Base-by-base conservation (phyloP, 1,140 invertebrate genomes). In the Drosophila elegans region DNA sequence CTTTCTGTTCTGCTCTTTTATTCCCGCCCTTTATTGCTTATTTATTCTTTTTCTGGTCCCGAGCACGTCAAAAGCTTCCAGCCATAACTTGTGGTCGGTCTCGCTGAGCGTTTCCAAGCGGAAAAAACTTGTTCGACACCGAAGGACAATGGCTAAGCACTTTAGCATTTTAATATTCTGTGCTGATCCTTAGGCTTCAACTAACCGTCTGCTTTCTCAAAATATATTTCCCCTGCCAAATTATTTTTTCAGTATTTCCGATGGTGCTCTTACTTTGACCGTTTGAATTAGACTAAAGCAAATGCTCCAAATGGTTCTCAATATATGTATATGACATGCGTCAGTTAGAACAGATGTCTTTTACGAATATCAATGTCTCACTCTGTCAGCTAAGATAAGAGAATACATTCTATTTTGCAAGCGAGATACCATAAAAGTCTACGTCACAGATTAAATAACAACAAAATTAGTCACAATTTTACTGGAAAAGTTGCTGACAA, bases 1-100 rank as follows among this genome's bases (percentile, higher is more conserved):
- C 63, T 45, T 78, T 59, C 59, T 74, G 78, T 56, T 78, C 60
- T 59, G 71, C 39, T 49, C 55, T 53, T 38, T 34, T 38, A 29
- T 55, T 16, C 27, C 27, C 38, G 59, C 12, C 38, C 21, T 39
- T 32, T 44, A 32, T 74, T 41, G 46, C 32, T 52, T 63, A 49
- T 53, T 53, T 62, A 9, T 51, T 36, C 12, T 29, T 46, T 49
- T 51, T 62, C 44, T 62, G 32, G 46, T 48, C 25, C 11, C 42
- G 12, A 32, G 41, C 75, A 34, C 59, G 56, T 71, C 12, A 52
- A 36, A 57, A 49, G 49, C 75, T 74, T 21, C 41, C 56, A 74
- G 59, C 60, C 60, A 46, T 54, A 66, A 53, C 57, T 44, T 69
- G 64, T 53, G 76, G 61, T 59, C 16, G 54, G 29, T 55, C 55